A percentile compares a stretch with the other conserved stretches of the same genome.
phyloP scores from a whole-genome alignment of 1,140 invertebrate genomes.

The Acromyrmex heyeri region DNA sequence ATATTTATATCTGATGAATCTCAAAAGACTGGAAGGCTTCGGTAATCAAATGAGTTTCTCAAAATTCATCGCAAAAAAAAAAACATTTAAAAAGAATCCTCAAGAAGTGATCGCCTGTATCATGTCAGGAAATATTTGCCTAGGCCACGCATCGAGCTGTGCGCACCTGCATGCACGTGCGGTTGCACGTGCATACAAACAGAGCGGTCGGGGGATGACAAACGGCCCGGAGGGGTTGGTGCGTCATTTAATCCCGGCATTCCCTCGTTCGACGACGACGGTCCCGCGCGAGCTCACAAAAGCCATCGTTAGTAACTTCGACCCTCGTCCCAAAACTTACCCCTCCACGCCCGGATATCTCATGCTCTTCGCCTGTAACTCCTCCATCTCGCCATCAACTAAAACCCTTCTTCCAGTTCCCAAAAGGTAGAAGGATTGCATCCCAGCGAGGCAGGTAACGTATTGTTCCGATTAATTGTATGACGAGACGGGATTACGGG shows the following conservation, averaged over 20 bases:
- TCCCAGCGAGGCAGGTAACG: conserved; percentile 66
- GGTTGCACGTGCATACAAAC: conserved; percentile 53
- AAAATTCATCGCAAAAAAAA: neutral
- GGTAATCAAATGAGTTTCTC: conserved; percentile 12
- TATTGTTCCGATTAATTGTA: conserved; percentile 79
- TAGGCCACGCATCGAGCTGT: conserved; percentile 12
- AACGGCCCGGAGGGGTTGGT: conserved; percentile 65
- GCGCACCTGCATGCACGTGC: conserved; percentile 53
- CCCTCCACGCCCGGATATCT: conserved; percentile 15
- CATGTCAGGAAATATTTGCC: conserved; percentile 60
- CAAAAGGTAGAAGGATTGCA: conserved; percentile 1
- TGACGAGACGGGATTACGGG: conserved; percentile 66
- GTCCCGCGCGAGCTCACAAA: conserved; percentile 68
- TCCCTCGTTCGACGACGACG: conserved; percentile 55
- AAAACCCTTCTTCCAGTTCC: neutral
- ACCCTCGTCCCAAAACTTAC: conserved; percentile 58
- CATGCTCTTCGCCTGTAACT: neutral
- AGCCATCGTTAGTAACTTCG: conserved; percentile 81
- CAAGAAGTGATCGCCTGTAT: neutral
- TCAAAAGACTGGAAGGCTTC: neutral
- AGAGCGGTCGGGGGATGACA: conserved; percentile 69
- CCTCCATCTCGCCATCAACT: neutral
- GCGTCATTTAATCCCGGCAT: conserved; percentile 71
- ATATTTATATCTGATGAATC: neutral
- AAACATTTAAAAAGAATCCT: conserved; percentile 5